phyloP scores from a whole-genome alignment of 2,113 vertebrate genomes.

The Mastomys natalensis region DNA sequence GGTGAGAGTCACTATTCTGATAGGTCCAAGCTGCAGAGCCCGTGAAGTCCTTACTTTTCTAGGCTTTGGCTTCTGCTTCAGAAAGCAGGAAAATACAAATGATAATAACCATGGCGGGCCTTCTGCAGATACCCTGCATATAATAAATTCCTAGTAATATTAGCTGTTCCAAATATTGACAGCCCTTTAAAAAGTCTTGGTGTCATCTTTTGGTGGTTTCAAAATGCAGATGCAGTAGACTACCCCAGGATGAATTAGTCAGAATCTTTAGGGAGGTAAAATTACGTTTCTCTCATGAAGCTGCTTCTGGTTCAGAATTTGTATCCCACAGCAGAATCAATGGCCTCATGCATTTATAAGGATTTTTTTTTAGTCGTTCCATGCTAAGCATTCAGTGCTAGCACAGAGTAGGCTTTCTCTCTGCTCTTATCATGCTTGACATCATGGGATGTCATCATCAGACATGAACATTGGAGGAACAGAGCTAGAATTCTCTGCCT shows the following conservation, averaged over 20 bases:
- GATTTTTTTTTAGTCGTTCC: neutral
- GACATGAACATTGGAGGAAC: slow-evolving; percentile 39
- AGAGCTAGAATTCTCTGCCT: slow-evolving; percentile 70
- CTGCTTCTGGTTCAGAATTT: neutral
- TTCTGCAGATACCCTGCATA: neutral
- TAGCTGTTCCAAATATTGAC: neutral
- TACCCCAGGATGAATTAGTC: neutral
- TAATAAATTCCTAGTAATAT: neutral
- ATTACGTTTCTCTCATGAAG: neutral
- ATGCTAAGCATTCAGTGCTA: too few relatives aligned
- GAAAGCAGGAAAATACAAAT: neutral
- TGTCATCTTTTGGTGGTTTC: neutral
- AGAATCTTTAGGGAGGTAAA: neutral
- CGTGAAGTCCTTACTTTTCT: neutral
- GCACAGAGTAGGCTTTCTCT: neutral
- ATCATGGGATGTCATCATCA: neutral
- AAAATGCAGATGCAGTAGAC: neutral
- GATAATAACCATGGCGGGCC: neutral
- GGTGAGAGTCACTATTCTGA: neutral
- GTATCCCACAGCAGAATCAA: neutral
- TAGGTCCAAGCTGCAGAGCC: fast-evolving
- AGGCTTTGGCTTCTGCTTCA: neutral
- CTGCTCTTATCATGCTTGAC: neutral
- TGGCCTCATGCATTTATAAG: neutral
- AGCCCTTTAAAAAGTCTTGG: neutral